Conservation (phyloP, 1,140 invertebrate genomes). For the Drosophila rhopaloa region DNA sequence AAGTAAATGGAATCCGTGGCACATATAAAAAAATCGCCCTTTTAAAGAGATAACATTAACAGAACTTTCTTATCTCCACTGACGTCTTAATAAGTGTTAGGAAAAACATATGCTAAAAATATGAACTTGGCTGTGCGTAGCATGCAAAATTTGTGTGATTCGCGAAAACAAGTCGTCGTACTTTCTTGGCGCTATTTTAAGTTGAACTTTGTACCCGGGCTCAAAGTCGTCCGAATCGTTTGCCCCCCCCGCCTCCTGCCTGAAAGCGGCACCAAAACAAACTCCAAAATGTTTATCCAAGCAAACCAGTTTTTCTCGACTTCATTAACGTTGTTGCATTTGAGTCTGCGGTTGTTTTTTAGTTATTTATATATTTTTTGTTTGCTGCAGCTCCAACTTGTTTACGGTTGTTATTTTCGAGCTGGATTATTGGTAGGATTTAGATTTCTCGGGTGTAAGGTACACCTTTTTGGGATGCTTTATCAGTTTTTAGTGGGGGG, state of each 20-base stretch:
- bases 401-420: conserved; percentile 10
- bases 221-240: conserved; percentile 4
- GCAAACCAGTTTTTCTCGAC: conserved; percentile 38
- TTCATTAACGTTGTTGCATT: conserved; percentile 43
- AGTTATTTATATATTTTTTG: background rate
- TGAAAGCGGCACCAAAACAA: conserved; percentile 19
- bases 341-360: conserved; percentile 4
- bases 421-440: conserved; percentile 17
- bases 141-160: conserved; percentile 17
- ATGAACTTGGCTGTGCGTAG: conserved; percentile 1
- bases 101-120: background rate
- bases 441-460: conserved; percentile 15
- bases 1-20: too few relatives aligned
- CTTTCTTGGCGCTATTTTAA: conserved; percentile 20
- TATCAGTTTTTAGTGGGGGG: conserved; percentile 13
- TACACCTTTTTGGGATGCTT: conserved; percentile 6
- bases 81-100: too few relatives aligned
- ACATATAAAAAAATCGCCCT: background rate
- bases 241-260: background rate
- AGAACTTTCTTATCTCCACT: too few relatives aligned
- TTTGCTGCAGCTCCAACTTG: conserved; percentile 6
- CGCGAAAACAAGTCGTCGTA: conserved; percentile 12
- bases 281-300: conserved; percentile 38
- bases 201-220: conserved; percentile 41
- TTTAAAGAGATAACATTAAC: too few relatives aligned